These are phyloP conservation scores for Mustela nigripes DNA, from an alignment of 2,113 vertebrate genomes.

Conservation along the genomic window DNA sequence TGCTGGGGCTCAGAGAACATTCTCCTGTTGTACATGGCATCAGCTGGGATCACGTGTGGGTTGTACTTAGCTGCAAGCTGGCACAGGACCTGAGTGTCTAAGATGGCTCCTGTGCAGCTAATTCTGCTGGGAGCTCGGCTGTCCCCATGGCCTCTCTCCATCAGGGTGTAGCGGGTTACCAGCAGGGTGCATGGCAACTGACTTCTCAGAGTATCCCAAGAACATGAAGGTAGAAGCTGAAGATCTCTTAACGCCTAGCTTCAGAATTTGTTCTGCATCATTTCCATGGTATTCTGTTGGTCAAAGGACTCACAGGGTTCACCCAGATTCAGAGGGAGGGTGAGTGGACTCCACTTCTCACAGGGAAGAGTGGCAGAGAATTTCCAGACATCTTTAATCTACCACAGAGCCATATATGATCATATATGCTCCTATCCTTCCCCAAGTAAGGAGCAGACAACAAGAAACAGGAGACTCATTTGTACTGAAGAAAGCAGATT, in stretches of 20 bases:
- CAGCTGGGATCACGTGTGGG: not conserved
- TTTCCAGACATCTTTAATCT: not conserved
- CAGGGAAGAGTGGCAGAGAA: not conserved
- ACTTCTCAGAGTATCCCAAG: not conserved
- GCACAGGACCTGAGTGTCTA: not conserved
- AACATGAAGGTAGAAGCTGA: not conserved
- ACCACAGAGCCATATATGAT: not conserved
- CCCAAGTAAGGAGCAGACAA: not conserved
- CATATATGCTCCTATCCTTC: not conserved
- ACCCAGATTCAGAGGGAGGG: not conserved
- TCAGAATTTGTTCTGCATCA: not conserved
- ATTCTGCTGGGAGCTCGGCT: not conserved
- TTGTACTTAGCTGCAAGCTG: not conserved
- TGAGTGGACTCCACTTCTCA: not conserved
- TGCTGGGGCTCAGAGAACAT: not conserved
- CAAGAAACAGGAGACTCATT: not conserved
- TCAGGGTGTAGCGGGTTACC: not conserved
- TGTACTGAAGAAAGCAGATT: slow-evolving; percentile 1
- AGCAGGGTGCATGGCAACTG: not conserved
- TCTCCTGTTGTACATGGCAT: not conserved
- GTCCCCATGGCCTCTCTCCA: not conserved
- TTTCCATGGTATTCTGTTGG: not conserved
- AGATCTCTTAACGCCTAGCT: not conserved
- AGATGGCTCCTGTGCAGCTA: not conserved
- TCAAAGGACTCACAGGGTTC: not conserved